Conservation (phyloP, 92 coral and sea anemone species). For the Epizoanthus scotinus region DNA sequence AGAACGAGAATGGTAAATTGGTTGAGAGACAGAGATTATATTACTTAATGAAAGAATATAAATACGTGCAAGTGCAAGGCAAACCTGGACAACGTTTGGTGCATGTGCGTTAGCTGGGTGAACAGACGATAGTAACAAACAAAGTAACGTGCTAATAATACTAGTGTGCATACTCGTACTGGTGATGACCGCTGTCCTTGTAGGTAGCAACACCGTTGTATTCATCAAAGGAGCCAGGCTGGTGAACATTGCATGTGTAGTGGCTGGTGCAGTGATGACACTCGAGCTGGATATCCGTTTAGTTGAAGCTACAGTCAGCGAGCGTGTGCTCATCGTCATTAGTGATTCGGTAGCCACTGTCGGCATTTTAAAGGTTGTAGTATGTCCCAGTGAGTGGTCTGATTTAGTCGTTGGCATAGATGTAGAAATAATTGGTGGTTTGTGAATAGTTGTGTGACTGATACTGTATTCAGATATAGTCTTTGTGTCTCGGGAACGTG, state of each 20-base stretch:
- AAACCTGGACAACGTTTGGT: too few relatives aligned
- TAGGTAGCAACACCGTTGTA: not conserved
- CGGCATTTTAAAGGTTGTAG: not conserved
- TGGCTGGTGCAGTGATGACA: not conserved
- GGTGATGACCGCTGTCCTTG: constrained; percentile 20
- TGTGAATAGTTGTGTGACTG: not conserved
- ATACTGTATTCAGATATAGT: not conserved
- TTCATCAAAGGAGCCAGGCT: not conserved
- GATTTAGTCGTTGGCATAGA: not conserved
- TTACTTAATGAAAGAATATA: too few relatives aligned
- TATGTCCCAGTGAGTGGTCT: not conserved
- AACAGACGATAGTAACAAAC: not conserved
- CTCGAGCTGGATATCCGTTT: not conserved
- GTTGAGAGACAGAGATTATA: too few relatives aligned
- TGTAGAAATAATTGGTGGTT: not conserved
- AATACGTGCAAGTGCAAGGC: too few relatives aligned
- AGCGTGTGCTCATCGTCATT: not conserved
- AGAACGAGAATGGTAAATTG: too few relatives aligned
- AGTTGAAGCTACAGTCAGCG: not conserved
- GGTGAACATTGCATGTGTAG: not conserved
- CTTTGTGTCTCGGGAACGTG: not conserved
- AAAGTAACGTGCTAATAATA: not conserved
- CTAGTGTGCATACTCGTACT: constrained; percentile 8
- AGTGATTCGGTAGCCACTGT: not conserved
- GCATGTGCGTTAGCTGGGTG: too few relatives aligned